These are phyloP conservation scores for Aplodontia rufa DNA, from an alignment of 2,113 vertebrate species.

Conservation along the genomic window DNA sequence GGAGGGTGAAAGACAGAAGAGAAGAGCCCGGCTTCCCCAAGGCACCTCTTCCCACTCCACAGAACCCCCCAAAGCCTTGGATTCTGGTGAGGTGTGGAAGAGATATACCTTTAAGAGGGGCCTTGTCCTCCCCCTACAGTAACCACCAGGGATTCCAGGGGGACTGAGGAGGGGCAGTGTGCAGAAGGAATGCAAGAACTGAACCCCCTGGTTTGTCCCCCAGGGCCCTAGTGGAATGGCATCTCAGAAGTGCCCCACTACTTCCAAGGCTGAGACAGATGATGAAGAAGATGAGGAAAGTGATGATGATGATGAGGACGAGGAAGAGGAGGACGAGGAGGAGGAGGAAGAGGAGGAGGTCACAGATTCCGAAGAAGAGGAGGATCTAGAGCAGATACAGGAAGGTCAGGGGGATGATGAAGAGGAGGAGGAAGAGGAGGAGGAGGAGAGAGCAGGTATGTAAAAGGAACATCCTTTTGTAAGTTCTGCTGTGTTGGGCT, in stretches of 20 bases:
- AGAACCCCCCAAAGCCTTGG: conserved; percentile 34
- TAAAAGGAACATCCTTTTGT: neutral
- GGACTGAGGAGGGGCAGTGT: neutral
- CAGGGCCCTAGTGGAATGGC: conserved; percentile 75
- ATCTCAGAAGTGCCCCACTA: conserved; percentile 44
- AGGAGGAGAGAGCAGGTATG: conserved; percentile 76
- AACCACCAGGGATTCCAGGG: neutral
- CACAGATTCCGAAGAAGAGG: conserved; percentile 90
- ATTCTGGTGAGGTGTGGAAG: conserved; percentile 81
- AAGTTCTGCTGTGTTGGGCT: neutral
- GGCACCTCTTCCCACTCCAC: conserved; percentile 43
- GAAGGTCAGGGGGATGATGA: conserved; percentile 85
- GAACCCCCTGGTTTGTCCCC: conserved; percentile 1
- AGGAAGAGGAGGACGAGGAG: conserved; percentile 87
- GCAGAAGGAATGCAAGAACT: neutral
- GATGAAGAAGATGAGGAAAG: conserved; percentile 70
- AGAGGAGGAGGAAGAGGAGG: conserved; percentile 88
- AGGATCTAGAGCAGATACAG: conserved; percentile 84
- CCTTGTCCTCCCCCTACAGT: neutral
- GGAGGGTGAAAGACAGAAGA: conserved; percentile 84
- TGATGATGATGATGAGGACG: conserved; percentile 70
- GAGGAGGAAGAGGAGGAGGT: conserved; percentile 88
- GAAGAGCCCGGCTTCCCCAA: conserved; percentile 70
- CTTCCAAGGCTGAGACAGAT: conserved; percentile 64
- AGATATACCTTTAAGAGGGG: neutral